Evolutionary conservation across 2,113 vertebrate species (phyloP).

Genomic region (Muntiacus muntjak): DNA sequence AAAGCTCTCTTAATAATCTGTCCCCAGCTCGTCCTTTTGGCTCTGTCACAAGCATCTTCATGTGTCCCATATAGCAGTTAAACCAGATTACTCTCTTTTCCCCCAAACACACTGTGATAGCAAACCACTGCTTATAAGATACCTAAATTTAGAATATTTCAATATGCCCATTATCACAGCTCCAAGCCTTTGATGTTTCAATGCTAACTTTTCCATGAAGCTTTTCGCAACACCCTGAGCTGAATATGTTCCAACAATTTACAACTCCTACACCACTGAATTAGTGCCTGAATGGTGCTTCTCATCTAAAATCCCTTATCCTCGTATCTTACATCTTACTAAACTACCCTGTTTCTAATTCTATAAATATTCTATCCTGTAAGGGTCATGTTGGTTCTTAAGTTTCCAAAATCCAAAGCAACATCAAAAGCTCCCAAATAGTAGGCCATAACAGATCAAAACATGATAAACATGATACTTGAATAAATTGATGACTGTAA

Average conservation of each 20-base stretch:
- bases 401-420: constrained; percentile 3
- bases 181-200: background rate
- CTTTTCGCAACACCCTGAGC: background rate
- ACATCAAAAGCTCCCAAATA: background rate
- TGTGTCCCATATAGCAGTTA: background rate
- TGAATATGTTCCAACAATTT: background rate
- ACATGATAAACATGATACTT: background rate
- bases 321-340: background rate
- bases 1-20: background rate
- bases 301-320: background rate
- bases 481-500: background rate
- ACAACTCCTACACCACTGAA: background rate
- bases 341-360: background rate
- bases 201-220: background rate
- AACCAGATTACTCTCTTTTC: background rate
- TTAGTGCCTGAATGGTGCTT: background rate
- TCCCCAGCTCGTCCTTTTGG: background rate
- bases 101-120: background rate
- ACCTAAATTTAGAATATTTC: background rate
- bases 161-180: background rate
- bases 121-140: background rate
- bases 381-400: background rate
- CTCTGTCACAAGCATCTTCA: background rate
- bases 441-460: background rate
- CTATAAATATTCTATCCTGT: background rate